phyloP scores from a whole-genome alignment of 2,888 invertebrate species.

The Amblyteles armatorius region DNA sequence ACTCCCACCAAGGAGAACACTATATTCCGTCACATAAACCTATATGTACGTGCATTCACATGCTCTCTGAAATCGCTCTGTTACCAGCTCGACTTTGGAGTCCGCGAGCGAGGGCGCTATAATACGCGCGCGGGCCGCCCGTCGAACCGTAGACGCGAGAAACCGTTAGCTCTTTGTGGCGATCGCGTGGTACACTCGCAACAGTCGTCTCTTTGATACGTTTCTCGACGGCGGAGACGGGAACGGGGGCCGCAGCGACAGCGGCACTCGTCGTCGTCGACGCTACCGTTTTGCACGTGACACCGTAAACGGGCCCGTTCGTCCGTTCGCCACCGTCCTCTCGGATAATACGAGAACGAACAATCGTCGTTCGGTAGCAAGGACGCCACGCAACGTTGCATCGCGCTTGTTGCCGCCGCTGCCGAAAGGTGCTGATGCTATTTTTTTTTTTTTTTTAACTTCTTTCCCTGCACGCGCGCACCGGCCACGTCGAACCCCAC shows the following conservation, averaged over 20 bases:
- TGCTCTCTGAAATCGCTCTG: conserved; percentile 41
- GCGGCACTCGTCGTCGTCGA: conserved; percentile 33
- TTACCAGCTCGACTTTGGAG: conserved; percentile 40
- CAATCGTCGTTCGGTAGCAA: conserved; percentile 63
- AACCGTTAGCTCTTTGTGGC: conserved; percentile 74
- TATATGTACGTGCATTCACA: not conserved
- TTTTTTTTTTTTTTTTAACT: conserved; percentile 27
- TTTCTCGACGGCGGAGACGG: conserved; percentile 59
- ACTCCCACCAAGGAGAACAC: not conserved
- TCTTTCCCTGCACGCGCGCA: conserved; percentile 20
- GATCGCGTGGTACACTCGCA: conserved; percentile 69
- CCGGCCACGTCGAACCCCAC: conserved; percentile 42
- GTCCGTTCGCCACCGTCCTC: conserved; percentile 28
- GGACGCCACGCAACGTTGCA: conserved; percentile 48
- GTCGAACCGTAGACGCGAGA: conserved; percentile 53
- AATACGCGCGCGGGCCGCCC: conserved; percentile 3
- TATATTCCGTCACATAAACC: not conserved
- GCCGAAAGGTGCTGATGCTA: conserved; percentile 53
- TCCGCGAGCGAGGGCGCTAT: conserved; percentile 18
- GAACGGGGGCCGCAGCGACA: conserved; percentile 46
- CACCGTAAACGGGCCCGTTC: conserved; percentile 45
- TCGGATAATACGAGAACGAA: conserved; percentile 57
- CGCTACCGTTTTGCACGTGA: conserved; percentile 69
- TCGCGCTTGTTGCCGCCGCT: conserved; percentile 12
- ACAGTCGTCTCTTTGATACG: conserved; percentile 79